phyloP scores from a whole-genome alignment of 2,888 invertebrate species.

The Orchestes rusci region DNA sequence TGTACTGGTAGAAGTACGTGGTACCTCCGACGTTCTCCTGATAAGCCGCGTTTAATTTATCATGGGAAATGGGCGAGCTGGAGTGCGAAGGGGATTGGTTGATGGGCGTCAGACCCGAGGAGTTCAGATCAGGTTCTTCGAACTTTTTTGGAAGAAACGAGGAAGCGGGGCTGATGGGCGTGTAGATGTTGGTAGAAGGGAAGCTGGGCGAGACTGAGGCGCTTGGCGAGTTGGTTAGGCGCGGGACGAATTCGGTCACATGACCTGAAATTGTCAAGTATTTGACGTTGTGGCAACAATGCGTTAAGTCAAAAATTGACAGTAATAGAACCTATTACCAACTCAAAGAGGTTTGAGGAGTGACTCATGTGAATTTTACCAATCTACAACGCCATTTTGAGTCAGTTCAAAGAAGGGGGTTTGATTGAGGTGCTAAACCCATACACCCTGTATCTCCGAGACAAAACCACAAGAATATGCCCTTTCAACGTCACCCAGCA shows the following conservation, averaged over 20 bases:
- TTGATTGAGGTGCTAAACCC: too few species aligned
- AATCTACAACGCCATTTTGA: too few species aligned
- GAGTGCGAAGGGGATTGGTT: slow-evolving; percentile 37
- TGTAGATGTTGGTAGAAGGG: slow-evolving; percentile 35
- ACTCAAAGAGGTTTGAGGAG: too few species aligned
- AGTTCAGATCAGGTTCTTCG: slow-evolving; percentile 26
- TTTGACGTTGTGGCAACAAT: too few species aligned
- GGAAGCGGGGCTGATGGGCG: slow-evolving; percentile 34
- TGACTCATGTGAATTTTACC: too few species aligned
- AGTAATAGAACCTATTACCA: too few species aligned
- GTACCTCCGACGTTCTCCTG: slow-evolving; percentile 91
- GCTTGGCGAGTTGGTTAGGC: slow-evolving; percentile 28
- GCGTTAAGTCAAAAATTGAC: too few species aligned
- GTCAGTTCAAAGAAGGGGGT: too few species aligned
- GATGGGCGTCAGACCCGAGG: slow-evolving; percentile 9
- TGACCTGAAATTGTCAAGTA: slow-evolving; percentile 31
- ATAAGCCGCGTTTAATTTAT: slow-evolving; percentile 33
- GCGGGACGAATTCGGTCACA: slow-evolving; percentile 32
- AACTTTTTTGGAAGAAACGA: slow-evolving; percentile 30
- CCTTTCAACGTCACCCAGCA: too few species aligned
- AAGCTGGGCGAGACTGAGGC: slow-evolving; percentile 40
- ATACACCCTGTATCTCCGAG: too few species aligned
- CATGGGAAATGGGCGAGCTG: slow-evolving; percentile 40
- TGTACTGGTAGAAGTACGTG: slow-evolving; percentile 73
- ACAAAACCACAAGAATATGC: too few species aligned